Evolutionary conservation across 2,797 vertebrate genomes (phyloP), one percentile per base, ranked within the genome.

Genomic region (Pseudomugil gertrudae): DNA sequence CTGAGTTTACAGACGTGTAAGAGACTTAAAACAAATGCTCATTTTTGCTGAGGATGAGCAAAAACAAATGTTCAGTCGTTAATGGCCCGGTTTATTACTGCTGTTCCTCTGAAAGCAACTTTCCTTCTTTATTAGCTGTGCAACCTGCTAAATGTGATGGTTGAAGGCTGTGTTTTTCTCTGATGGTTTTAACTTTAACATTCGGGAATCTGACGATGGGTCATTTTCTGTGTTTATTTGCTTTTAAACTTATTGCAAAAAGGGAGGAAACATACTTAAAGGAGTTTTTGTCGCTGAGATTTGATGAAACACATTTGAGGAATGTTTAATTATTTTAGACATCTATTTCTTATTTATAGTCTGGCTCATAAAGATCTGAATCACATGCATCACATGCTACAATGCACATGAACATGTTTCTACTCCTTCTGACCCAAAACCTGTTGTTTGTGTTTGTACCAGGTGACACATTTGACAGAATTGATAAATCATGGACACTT

Each of bases 81-180:
- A 70, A 69, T 66, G 58, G 35, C 69, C 63, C 51, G 24, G 48
- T 69, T 84, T 77, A 67, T 81, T 52, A 45, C 23, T 40, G 23
- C 54, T 33, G 36, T 70, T 81, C 57, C 53, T 27, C 30, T 27
- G 58, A 57, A 67, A 52, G 54, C 59, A 27, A 33, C 48, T 29
- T 57, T 66, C 53, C 57, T 61, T 81, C 65, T 71, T 84, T 63
- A 79, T 87, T 84, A 78, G 76, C 65, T 26, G 54, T 62, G 48
- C n/a, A 14, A 79, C 59, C 59, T 57, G 80, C 57, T 73, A 61
- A 79, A 84, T 83, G 83, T 86, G 80, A 82, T 52, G 64, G 72
- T 76, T 83, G 57, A 35, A 24, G n/a, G 66, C 67, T 72, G 32
- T 15, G 53, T 66, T 78, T 80, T 83, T 32, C 66, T 73, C 67